Conservation (phyloP, 2,113 vertebrate species). For the Phainopepla nitens region DNA sequence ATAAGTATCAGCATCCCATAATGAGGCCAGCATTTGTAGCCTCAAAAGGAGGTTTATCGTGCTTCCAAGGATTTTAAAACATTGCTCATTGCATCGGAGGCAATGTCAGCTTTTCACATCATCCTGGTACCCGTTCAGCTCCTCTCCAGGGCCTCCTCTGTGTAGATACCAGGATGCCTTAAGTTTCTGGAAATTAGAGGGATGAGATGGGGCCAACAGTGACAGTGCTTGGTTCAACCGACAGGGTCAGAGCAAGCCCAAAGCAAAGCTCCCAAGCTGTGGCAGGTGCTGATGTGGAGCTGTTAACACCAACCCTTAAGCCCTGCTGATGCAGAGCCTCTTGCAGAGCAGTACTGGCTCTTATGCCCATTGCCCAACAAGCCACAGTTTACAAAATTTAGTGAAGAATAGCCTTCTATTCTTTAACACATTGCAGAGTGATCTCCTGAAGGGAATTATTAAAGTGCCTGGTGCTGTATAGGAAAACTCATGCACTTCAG, state of each 20-base stretch:
- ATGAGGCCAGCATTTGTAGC: not conserved
- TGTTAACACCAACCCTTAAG: not conserved
- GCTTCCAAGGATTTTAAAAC: not conserved
- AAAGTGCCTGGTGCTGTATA: not conserved
- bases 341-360: not conserved
- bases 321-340: not conserved
- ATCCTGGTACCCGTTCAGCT: accelerated
- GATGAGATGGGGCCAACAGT: not conserved
- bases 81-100: not conserved
- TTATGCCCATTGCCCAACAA: not conserved
- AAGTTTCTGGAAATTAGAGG: not conserved
- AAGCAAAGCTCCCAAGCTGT: not conserved
- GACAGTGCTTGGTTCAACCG: accelerated
- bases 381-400: not conserved
- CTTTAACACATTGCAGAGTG: not conserved
- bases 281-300: not conserved
- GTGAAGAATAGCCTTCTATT: not conserved
- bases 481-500: not conserved
- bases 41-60: not conserved
- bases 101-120: not conserved
- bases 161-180: not conserved
- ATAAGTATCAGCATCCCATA: not conserved
- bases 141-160: not conserved
- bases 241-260: not conserved
- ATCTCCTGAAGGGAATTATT: not conserved